Evolutionary conservation across 2,113 vertebrate genomes (phyloP), one percentile per base, ranked within the genome.

Genomic region (Strix uralensis): DNA sequence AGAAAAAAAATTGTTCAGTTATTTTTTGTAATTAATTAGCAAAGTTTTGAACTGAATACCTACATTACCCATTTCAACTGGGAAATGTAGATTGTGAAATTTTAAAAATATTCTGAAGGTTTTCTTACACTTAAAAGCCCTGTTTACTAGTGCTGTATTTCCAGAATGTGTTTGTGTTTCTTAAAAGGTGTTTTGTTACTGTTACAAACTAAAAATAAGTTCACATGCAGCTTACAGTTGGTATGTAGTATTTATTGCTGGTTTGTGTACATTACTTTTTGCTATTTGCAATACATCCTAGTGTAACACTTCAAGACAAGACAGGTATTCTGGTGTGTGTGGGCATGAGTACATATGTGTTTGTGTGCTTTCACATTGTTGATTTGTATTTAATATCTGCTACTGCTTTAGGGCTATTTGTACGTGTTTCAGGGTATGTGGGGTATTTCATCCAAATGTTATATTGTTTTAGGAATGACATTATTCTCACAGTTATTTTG

Each of bases 21-120:
- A 80, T 80, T 95, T 97, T 92, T 94, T 90, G 46, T 94, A 95
- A 95, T 96, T 95, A 95, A 96, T 97, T 96, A 96, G 71, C 51
- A 71, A 88, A 81, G 34, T 92, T 96, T 97, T 92, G 61, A 47
- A 81, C 77, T 95, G 85, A 94, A 96, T 90, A 91, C 40, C 27
- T 91, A n/a, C 27, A 40, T 72, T 97, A 94, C 72, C 36, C 81
- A 74, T 95, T 96, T 94, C 80, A 83, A 47, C 78, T 89, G 92
- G 59, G 67, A 86, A 96, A 97, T 95, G 54, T 58, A 93, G 85
- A 65, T 71, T 82, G 25, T 94, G 87, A 96, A 72, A 86, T 88
- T 95, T 88, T 63, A 92, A 96, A 86, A 74, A 34, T 67, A 15
- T 38, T 73, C 42, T 0, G 23, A 57, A 84, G 11, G 1, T 88